Base-by-base conservation (phyloP, 2,888 invertebrate species). In the Leucophenga montana region DNA sequence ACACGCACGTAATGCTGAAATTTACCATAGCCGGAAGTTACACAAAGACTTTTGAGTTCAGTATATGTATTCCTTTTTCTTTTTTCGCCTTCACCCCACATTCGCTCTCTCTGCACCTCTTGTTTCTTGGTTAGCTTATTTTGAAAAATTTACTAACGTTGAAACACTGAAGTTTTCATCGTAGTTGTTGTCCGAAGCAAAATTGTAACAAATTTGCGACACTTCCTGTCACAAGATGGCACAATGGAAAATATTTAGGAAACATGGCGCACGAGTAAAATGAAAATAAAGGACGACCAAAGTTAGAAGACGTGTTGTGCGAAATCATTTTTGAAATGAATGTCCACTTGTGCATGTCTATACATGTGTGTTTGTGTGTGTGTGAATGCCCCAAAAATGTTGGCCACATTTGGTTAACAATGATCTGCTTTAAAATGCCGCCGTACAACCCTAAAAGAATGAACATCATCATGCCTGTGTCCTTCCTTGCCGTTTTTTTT, bases 391-490 rank as follows among this genome's bases (percentile, higher is more conserved):
- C 59, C 16, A 33, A 33, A 33, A 31, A 33, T 33, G 2, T 59
- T 59, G 59, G 59, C 59, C 68, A 39, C 68, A 68, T 54, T 69
- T 65, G 64, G 61, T 57, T 13, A 44, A 33, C n/a, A 9, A 33
- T 59, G 33, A n/a, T 59, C 59, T 33, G 59, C 4, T n/a, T 3
- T 16, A 59, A 33, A 27, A 13, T 13, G 22, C n/a, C 50, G 16
- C 50, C 50, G 8, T 18, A 50, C 27, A 27, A 27, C 27, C 27
- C 27, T 27, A 27, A 27, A 27, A 27, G 27, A 27, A 27, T n/a
- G n/a, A n/a, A n/a, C n/a, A n/a, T n/a, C n/a, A n/a, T n/a, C 46
- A 46, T 6, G 11, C 46, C 18, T 2, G 18, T 14, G n/a, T 53
- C 14, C 18, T 53, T 53, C 16, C 53, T 53, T 53, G 53, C 18